Percentiles rank a stretch among this genome's conserved stretches.
Evolutionary conservation across 2,113 vertebrate species (phyloP).

Genomic region (Poeciliopsis turrubarensis): DNA sequence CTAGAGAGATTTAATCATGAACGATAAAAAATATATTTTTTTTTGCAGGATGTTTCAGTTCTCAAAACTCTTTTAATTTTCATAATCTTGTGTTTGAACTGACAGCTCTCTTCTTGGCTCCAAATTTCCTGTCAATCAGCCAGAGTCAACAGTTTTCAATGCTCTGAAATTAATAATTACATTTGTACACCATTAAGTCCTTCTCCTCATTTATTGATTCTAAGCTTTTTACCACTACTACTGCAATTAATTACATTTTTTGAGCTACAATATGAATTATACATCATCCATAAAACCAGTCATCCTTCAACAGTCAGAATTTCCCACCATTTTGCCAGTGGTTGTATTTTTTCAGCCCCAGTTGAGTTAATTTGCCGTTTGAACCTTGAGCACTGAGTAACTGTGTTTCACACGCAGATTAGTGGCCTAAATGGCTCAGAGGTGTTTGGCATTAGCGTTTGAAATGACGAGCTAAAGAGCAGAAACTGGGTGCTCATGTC

Average conservation of each 20-base stretch:
- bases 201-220: neutral
- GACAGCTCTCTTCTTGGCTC: neutral
- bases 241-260: neutral
- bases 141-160: neutral
- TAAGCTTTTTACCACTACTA: neutral
- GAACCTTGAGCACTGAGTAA: neutral
- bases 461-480: neutral
- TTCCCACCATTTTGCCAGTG: neutral
- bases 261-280: neutral
- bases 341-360: neutral
- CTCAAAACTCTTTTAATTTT: neutral
- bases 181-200: neutral
- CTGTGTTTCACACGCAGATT: neutral
- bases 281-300: neutral
- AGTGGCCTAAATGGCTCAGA: constrained; percentile 7
- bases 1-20: neutral
- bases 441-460: neutral
- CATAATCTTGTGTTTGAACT: neutral
- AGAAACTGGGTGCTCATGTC: neutral
- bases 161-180: neutral
- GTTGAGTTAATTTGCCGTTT: neutral
- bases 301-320: neutral
- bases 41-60: neutral
- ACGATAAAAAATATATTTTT: neutral
- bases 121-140: neutral